These are phyloP conservation scores for Euschistus heros DNA, from an alignment of 1,140 invertebrate genomes.

Conservation along the genomic window DNA sequence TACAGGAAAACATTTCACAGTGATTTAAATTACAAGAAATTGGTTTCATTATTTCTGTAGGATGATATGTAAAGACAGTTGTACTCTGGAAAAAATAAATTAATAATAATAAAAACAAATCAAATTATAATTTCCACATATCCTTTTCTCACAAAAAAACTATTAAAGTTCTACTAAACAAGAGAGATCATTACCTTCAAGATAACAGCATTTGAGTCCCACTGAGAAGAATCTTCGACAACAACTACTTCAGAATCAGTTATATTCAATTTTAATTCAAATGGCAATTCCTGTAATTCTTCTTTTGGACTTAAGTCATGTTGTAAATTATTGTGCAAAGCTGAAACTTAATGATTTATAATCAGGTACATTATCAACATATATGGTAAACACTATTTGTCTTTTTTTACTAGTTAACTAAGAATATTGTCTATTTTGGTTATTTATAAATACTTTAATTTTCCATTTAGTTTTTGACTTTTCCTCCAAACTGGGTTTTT, in stretches of 20 bases:
- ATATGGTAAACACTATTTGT: no score
- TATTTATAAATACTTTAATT: no score
- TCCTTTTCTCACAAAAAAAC: no score
- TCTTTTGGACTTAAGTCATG: neutral
- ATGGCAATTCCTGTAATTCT: constrained; percentile 37
- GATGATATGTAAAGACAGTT: constrained; percentile 71
- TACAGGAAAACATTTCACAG: constrained; percentile 89
- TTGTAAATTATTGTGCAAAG: neutral
- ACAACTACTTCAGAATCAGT: constrained; percentile 91
- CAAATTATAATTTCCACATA: no score
- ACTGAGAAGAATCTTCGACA: constrained; percentile 76
- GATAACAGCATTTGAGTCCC: constrained; percentile 89
- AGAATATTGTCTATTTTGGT: no score
- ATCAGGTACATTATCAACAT: no score
- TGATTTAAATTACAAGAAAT: constrained; percentile 79
- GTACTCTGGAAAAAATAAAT: constrained; percentile 51
- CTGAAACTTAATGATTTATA: neutral
- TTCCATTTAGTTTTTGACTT: no score
- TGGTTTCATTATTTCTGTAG: constrained; percentile 57
- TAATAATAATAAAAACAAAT: neutral
- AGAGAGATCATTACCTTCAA: constrained; percentile 51
- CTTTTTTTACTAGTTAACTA: no score
- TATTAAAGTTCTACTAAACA: neutral
- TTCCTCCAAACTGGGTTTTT: no score
- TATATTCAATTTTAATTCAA: constrained; percentile 87